phyloP scores from a whole-genome alignment of 1,140 invertebrate genomes.

The Trypoxylus dichotomus region DNA sequence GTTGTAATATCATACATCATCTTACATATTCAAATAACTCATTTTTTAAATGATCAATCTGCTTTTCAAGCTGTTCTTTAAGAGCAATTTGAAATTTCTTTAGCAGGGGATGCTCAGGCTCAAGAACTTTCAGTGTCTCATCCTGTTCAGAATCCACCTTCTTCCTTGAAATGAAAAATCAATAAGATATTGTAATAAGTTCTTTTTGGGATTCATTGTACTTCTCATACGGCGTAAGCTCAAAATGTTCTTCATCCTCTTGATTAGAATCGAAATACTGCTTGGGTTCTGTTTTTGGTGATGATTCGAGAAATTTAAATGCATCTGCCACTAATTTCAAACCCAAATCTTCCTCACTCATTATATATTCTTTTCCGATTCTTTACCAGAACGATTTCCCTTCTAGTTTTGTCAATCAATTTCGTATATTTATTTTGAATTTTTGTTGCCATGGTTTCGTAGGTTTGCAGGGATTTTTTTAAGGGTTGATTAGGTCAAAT shows the following conservation, averaged over 20 bases:
- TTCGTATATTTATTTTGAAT: not conserved
- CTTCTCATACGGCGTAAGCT: slow-evolving; percentile 7
- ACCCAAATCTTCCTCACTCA: not conserved
- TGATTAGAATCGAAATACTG: slow-evolving; percentile 7
- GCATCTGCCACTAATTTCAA: not conserved
- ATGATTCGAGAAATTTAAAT: slow-evolving; percentile 10
- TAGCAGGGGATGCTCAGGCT: slow-evolving; percentile 68
- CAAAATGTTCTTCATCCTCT: not conserved
- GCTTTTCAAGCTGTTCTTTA: slow-evolving; percentile 59
- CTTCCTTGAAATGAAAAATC: not conserved
- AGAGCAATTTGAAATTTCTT: slow-evolving; percentile 65
- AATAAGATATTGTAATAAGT: not conserved
- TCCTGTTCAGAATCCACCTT: slow-evolving; percentile 22
- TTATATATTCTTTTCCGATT: not conserved
- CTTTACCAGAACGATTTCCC: not conserved
- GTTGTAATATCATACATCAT: slow-evolving; percentile 29
- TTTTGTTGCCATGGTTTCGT: not conserved
- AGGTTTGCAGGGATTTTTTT: not conserved
- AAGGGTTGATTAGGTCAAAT: not conserved
- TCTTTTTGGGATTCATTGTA: not conserved
- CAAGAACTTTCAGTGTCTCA: slow-evolving; percentile 49
- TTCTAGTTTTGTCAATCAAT: slow-evolving; percentile 4
- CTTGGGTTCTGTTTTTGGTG: slow-evolving; percentile 8
- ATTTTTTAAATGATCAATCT: slow-evolving; percentile 59
- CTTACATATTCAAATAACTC: slow-evolving; percentile 63